phyloP scores from a whole-genome alignment of 53 echinoderm and acorn worm species.

The Apostichopus leukothele region DNA sequence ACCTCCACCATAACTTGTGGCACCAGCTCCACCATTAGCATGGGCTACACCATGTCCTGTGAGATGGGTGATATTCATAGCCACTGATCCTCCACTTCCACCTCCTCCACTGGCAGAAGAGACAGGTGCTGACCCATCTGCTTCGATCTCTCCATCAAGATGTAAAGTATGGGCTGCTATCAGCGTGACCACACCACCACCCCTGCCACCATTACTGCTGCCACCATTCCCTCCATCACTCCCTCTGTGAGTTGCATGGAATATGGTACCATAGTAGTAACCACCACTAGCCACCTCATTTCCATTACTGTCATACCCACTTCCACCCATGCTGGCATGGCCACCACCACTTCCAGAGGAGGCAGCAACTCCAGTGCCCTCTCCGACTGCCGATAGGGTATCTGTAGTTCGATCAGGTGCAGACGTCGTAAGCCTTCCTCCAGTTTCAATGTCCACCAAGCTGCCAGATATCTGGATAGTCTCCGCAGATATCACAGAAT shows the following conservation, averaged over 20 bases:
- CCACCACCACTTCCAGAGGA: slow-evolving; percentile 73
- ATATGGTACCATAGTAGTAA: slow-evolving; percentile 71
- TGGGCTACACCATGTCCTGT: slow-evolving; percentile 78
- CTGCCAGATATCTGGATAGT: slow-evolving; percentile 67
- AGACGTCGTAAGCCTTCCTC: slow-evolving; percentile 70
- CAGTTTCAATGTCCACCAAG: slow-evolving; percentile 71
- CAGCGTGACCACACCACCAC: slow-evolving; percentile 70
- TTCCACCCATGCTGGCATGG: slow-evolving; percentile 79
- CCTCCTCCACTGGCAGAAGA: slow-evolving; percentile 68
- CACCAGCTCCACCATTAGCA: slow-evolving; percentile 82
- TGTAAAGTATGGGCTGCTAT: slow-evolving; percentile 63
- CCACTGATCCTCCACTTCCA: slow-evolving; percentile 81
- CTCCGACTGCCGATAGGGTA: slow-evolving; percentile 56
- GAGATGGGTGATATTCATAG: slow-evolving; percentile 57
- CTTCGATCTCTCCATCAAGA: slow-evolving; percentile 74
- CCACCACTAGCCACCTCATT: slow-evolving; percentile 58
- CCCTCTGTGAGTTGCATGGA: slow-evolving; percentile 68
- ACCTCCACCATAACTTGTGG: slow-evolving; percentile 61
- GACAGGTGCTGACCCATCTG: slow-evolving; percentile 61
- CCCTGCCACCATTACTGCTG: slow-evolving; percentile 56
- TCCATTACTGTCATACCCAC: slow-evolving; percentile 54
- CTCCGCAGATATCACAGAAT: slow-evolving; percentile 75
- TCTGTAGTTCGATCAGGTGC: slow-evolving; percentile 75
- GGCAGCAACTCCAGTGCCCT: slow-evolving; percentile 45
- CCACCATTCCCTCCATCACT: slow-evolving; percentile 68